Conservation (phyloP, 2,113 vertebrate genomes). For the Zapornia atra region DNA sequence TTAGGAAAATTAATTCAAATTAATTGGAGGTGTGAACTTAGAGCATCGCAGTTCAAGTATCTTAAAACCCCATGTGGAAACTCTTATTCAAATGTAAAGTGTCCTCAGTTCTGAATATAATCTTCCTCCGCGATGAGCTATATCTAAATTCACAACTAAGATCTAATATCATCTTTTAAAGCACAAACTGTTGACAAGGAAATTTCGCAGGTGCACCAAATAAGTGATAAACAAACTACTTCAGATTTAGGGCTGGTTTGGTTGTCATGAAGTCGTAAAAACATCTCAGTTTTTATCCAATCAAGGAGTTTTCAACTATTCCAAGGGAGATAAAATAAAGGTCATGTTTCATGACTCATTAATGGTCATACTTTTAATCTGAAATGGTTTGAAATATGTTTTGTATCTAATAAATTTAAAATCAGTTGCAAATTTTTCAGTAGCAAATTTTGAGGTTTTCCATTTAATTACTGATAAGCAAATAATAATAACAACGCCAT, state of each 20-base stretch:
- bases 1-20: conserved; percentile 70
- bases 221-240: conserved; percentile 69
- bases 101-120: conserved; percentile 64
- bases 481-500: background rate
- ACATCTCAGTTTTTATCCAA: background rate
- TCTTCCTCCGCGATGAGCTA: conserved; percentile 37
- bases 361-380: background rate
- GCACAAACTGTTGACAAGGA: conserved; percentile 58
- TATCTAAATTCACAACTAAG: conserved; percentile 65
- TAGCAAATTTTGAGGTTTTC: background rate
- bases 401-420: background rate
- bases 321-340: background rate
- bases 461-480: background rate
- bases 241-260: conserved; percentile 60
- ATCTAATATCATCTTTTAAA: conserved; percentile 51
- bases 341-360: background rate
- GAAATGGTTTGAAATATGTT: background rate
- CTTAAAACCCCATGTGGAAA: conserved; percentile 64
- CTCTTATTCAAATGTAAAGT: conserved; percentile 68
- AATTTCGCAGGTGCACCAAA: conserved; percentile 69
- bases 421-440: background rate
- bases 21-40: conserved; percentile 69
- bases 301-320: conserved; percentile 20
- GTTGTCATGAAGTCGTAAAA: background rate
- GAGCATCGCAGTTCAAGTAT: conserved; percentile 48